Percentiles rank a stretch among this genome's conserved stretches.
Evolutionary conservation across 2,888 invertebrate genomes (phyloP).

Genomic region (Polydrusus tereticollis): DNA sequence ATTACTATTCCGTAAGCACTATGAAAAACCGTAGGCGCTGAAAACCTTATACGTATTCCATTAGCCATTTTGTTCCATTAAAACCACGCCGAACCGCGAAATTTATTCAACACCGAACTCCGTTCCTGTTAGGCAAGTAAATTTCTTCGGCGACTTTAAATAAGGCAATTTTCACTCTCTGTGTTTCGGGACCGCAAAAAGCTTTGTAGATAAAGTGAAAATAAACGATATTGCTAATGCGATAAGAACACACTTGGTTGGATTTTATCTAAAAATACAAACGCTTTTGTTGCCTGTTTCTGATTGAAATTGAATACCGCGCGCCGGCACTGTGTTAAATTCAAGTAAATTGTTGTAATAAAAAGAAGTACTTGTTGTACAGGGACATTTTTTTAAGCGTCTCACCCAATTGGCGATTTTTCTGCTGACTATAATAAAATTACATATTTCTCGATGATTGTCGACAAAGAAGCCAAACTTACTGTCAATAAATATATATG

Average conservation of each 20-base stretch:
- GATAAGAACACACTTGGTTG: background rate
- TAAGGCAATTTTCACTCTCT: conserved; percentile 2
- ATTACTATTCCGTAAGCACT: background rate
- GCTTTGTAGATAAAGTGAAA: conserved; percentile 4
- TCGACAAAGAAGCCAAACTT: too few relatives aligned
- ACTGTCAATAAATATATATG: too few relatives aligned
- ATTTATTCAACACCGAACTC: conserved; percentile 16
- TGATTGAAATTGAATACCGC: too few relatives aligned
- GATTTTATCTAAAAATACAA: background rate
- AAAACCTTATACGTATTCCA: conserved; percentile 25
- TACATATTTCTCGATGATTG: too few relatives aligned
- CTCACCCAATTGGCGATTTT: too few relatives aligned
- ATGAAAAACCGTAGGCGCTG: background rate
- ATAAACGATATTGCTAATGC: conserved; percentile 4
- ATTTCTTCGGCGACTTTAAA: conserved; percentile 11
- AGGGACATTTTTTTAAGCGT: too few relatives aligned
- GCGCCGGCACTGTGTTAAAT: too few relatives aligned
- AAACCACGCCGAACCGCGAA: background rate
- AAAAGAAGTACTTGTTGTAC: too few relatives aligned
- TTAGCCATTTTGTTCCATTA: background rate
- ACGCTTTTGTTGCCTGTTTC: background rate
- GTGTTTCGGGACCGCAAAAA: background rate
- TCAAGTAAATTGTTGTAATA: too few relatives aligned
- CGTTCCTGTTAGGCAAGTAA: conserved; percentile 5
- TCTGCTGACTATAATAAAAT: too few relatives aligned